These are phyloP conservation scores for Spodoptera littoralis DNA, from an alignment of 2,888 invertebrate species.

Conservation along the genomic window DNA sequence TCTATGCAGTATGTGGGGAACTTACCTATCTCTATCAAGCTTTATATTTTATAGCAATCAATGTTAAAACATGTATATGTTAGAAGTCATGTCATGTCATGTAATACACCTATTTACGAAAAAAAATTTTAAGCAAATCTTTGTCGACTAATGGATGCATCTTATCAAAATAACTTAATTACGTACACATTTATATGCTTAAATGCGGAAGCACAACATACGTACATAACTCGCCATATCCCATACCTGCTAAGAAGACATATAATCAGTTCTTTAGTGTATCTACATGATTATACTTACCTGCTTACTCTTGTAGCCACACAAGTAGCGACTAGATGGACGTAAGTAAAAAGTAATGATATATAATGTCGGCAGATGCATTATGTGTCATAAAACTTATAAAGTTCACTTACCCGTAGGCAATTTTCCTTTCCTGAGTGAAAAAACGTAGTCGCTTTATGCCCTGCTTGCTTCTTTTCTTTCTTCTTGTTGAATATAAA, in stretches of 20 bases:
- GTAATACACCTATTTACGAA: too few species aligned
- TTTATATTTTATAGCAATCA: too few species aligned
- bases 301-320: slow-evolving; percentile 4
- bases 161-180: too few species aligned
- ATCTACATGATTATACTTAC: slow-evolving; percentile 3
- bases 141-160: too few species aligned
- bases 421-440: slow-evolving; percentile 37
- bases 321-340: slow-evolving; percentile 17
- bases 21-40: too few species aligned
- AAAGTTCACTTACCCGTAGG: slow-evolving; percentile 39
- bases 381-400: slow-evolving; percentile 47
- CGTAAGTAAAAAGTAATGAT: slow-evolving; percentile 48
- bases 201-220: too few species aligned
- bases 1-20: neutral
- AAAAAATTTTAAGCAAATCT: too few species aligned
- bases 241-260: too few species aligned
- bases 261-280: neutral
- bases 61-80: too few species aligned
- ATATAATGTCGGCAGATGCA: slow-evolving; percentile 40
- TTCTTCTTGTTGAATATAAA: slow-evolving; percentile 11
- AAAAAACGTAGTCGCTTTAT: slow-evolving; percentile 18
- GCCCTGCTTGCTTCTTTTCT: slow-evolving; percentile 25
- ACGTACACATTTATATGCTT: too few species aligned
- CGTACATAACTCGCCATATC: too few species aligned
- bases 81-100: too few species aligned